Percentiles rank a stretch among this genome's conserved stretches.
Evolutionary conservation across 2,113 vertebrate species (phyloP).

Genomic region (Physeter macrocephalus): DNA sequence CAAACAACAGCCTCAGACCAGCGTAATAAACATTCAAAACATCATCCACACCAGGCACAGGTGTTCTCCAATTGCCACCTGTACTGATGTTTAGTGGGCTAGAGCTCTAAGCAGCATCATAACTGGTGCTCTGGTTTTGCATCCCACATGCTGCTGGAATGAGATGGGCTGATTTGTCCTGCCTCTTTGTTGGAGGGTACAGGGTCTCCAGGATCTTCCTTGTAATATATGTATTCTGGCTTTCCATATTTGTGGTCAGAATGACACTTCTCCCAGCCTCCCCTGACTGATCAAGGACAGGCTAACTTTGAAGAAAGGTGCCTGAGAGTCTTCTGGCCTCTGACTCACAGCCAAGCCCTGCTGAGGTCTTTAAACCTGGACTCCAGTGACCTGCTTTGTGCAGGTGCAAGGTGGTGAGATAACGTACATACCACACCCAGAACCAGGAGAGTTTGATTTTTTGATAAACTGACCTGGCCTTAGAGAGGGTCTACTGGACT

Average conservation of each 20-base stretch:
- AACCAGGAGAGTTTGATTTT: neutral
- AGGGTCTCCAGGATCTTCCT: neutral
- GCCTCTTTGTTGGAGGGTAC: neutral
- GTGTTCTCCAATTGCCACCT: neutral
- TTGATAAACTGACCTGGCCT: neutral
- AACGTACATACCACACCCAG: neutral
- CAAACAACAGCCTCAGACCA: neutral
- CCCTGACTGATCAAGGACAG: neutral
- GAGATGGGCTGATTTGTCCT: neutral
- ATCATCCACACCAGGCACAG: neutral
- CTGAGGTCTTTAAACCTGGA: neutral
- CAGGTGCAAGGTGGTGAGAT: neutral
- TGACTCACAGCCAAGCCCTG: neutral
- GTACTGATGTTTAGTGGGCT: neutral
- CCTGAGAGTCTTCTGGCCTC: neutral
- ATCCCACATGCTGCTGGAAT: neutral
- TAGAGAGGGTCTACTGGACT: neutral
- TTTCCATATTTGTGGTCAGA: neutral
- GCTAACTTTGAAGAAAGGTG: neutral
- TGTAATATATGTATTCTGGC: neutral
- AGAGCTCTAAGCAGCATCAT: neutral
- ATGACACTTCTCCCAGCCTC: neutral
- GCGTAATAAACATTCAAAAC: conserved; percentile 15
- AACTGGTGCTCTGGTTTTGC: neutral
- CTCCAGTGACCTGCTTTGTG: neutral